Evolutionary conservation across 1,140 invertebrate species (phyloP), one percentile per base, ranked within the genome.

Genomic region (Drosophila willistoni): DNA sequence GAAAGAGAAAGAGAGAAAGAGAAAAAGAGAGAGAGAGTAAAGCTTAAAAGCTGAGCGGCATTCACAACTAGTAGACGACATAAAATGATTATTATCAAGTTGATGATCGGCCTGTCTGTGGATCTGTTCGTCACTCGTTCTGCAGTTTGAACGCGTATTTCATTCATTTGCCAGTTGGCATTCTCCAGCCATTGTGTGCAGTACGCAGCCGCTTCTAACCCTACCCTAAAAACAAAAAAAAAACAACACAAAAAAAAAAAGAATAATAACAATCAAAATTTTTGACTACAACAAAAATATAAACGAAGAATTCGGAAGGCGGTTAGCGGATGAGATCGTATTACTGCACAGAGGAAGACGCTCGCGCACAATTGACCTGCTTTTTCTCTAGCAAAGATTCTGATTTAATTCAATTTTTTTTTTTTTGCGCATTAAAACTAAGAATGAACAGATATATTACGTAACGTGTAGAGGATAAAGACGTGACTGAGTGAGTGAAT

Each of bases 141-240:
- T 75, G 68, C 74, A 70, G 44, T 56, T 29, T 74, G 78, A 85
- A 81, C 78, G 66, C 76, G 47, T 14, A 29, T 65, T 55, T 64
- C 64, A 60, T 39, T 36, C 44, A 69, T 65, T 25, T 25, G 60
- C 67, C 68, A 87, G 84, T 87, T 69, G 71, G 69, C 71, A 60
- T 81, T 87, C 84, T 90, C 57, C 77, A 80, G 73, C 68, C 68
- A 81, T 68, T 67, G 80, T 36, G 84, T 74, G 65, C 77, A 80
- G 84, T 78, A 78, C 71, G 63, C 69, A 41, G 44, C 44, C 73
- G 25, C 44, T 41, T 42, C 9, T 47, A 7, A 34, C 47, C 17
- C 65, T 33, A 13, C 12, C 33, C 33, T 34, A 12, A 39, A 34
- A 39, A 64, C 19, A 68, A 59, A 51, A 51, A 51, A 22, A 2